Base-by-base conservation (phyloP, 2,113 vertebrate species). In the Desmodus rotundus region DNA sequence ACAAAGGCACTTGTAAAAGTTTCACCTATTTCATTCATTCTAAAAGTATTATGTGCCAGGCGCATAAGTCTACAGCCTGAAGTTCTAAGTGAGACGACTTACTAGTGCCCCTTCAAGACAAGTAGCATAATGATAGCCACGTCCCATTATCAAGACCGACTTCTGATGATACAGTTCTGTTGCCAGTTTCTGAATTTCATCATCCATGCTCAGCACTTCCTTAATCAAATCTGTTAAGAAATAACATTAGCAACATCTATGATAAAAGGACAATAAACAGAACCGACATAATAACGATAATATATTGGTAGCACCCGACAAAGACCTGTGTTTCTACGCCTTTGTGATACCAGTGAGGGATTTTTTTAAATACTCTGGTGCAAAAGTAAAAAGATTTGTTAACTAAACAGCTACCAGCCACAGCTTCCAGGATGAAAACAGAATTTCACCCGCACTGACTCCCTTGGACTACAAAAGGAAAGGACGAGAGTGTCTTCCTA, bases 51-150 rank as follows among this genome's bases (percentile, higher is more conserved):
- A 7, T 28, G 19, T 82, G 70, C 38, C 50, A 86, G 43, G 36
- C 82, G 70, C 16, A 12, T 15, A 95, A 26, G 14, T 78, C 65
- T 90, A 61, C 1, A 96, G 24, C 86, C 1, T 77, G 38, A 87
- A 82, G 87, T 9, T 50, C 1, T 26, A 76, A 80, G 38, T 47
- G 22, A 52, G 41, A 67, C 92, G 84, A 77, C 99, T 98, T 93
- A 99, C 99, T 98, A 99, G 98, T 2, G 99, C 99, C 87, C 99
- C 99, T 98, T 99, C 99, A 56, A 99, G 98, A 97, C 99, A 99
- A 0, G 99, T 99, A 74, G 99, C 99, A 0, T 99, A 99, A 97
- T 99, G 99, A 98, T 99, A 99, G 7, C 99, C 99, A 93, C 99
- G 98, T 26, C 99, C 99, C 99, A 99, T 99, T 97, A 99, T 99